Conservation (phyloP, 2,113 vertebrate species). For the Epinephelus moara region DNA sequence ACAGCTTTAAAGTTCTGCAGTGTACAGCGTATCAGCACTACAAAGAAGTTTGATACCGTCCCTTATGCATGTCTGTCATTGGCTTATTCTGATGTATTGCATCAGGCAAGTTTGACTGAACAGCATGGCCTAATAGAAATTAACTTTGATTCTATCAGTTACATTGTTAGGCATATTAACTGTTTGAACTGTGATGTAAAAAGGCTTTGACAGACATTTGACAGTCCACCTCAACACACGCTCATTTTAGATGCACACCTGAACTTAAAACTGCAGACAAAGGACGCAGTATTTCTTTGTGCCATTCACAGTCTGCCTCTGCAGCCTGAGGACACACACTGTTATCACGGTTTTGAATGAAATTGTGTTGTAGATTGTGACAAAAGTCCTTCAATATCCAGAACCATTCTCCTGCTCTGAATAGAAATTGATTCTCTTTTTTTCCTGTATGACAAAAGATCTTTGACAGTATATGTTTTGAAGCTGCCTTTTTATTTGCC, state of each 20-base stretch:
- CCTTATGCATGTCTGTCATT: not conserved
- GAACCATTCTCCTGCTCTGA: constrained; percentile 13
- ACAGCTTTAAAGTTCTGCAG: not conserved
- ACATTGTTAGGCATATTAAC: not conserved
- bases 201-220: constrained; percentile 20
- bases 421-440: constrained; percentile 39
- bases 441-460: constrained; percentile 11
- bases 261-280: not conserved
- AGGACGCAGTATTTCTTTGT: not conserved
- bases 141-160: not conserved
- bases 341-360: constrained; percentile 11
- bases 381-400: constrained; percentile 39
- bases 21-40: not conserved
- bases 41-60: too few species aligned
- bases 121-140: not conserved
- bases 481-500: not conserved
- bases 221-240: not conserved
- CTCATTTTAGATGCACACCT: not conserved
- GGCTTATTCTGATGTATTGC: not conserved
- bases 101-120: constrained; percentile 5
- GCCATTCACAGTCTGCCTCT: constrained; percentile 21
- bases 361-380: constrained; percentile 27
- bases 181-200: not conserved
- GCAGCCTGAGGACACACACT: constrained; percentile 14
- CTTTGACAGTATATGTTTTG: constrained; percentile 22